Evolutionary conservation across 1,140 invertebrate genomes (phyloP), one percentile per base, ranked within the genome.

Genomic region (Neodiprion virginianus): DNA sequence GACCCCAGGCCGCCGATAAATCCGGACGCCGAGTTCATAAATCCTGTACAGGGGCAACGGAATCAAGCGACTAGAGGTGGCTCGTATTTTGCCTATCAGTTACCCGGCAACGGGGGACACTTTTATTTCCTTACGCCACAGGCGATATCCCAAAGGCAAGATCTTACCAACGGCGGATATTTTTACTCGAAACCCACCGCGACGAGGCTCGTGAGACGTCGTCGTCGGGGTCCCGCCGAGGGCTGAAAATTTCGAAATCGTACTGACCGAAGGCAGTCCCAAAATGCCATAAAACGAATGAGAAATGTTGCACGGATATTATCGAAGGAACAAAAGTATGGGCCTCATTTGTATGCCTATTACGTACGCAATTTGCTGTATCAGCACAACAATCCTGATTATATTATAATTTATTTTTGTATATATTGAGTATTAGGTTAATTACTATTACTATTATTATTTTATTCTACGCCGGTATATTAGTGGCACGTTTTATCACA

Each of bases 111-210:
- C 68, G 90, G 90, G 53, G 93, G 93, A 0, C 93, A 94, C 85
- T 93, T 95, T 80, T 95, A 95, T 82, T 94, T 94, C 88, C 84
- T 95, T 53, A 93, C 94, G 61, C 94, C 94, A 2, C 93, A 93
- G 80, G 88, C 91, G 7, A 81, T 87, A 48, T 88, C 89, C 47
- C 88, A 88, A 72, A 84, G 86, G 53, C 84, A 87, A 21, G 84
- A 85, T 7, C 82, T 69, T 8, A 75, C 73, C 65, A 79, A 76
- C n/a, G 79, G 81, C 0, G 83, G 79, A 7, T 89, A 87, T 74
- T 73, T 88, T 8, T 89, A 86, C 80, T 78, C 75, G 69, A 88
- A 80, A 78, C 86, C 78, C 75, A 87, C 81, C 77, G 88, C 80
- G 83, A 86, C 87, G 77, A 89, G 81, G 74, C 85, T 83, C 80